Evolutionary conservation across 2,113 vertebrate species (phyloP), one percentile per base, ranked within the genome.

Genomic region (Pycnonotus jocosus): DNA sequence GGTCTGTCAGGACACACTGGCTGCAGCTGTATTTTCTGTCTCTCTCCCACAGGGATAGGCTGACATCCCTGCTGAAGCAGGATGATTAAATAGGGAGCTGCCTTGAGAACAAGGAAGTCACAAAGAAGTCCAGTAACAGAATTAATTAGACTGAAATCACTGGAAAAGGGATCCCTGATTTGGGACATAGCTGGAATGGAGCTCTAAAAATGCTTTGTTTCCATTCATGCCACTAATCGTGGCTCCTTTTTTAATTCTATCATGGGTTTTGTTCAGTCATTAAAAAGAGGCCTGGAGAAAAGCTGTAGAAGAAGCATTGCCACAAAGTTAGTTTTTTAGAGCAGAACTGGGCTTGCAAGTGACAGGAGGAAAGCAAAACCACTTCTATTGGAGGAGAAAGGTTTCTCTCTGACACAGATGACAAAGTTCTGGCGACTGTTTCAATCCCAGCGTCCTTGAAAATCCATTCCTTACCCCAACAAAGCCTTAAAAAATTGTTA

Each of bases 211-310:
- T 9, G 45, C 10, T 42, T 82, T 38, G 12, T 33, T 76, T 73
- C 11, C 11, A 23, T 68, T 79, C 0, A 0, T 58, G 47, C 0
- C 1, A 38, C 23, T 54, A 62, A 62, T 17, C 74, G 42, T 48
- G 48, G 13, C 13, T 88, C 15, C 8, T 7, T 28, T 70, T 35
- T 62, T 58, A 27, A 27, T 57, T 81, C 28, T 51, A 4, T 60
- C 10, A 0, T 35, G 12, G n/a, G 17, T 61, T 84, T 78, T 88
- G 54, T 28, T 84, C 53, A 38, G 15, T 88, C 51, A 44, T 58
- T 66, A 71, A 47, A 56, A 14, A 40, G 11, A 83, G 14, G 14
- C 45, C 40, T 56, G 35, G 38, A 73, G 57, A 60, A 83, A 77
- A 90, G 8, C 38, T 70, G 9, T 12, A 58, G 81, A 62, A 71